phyloP scores from a whole-genome alignment of 2,113 vertebrate genomes.

The Ctenodactylus gundi region DNA sequence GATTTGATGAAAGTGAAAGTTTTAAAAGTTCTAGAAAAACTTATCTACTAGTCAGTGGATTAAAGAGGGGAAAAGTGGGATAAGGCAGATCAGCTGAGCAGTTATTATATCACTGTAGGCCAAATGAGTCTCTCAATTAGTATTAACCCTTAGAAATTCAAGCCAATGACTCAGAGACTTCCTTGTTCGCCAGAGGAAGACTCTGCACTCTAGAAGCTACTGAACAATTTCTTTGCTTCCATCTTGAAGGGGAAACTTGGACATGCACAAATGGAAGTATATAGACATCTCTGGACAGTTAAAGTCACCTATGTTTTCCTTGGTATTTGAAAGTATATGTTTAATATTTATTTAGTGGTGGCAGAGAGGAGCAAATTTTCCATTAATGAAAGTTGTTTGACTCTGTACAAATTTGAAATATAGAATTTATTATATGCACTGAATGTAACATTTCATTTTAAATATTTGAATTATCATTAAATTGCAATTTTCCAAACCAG shows the following conservation, averaged over 20 bases:
- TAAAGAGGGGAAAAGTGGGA: not conserved
- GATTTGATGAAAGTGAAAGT: not conserved
- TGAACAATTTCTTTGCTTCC: not conserved
- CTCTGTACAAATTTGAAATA: constrained; percentile 24
- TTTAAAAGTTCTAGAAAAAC: not conserved
- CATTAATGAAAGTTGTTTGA: not conserved
- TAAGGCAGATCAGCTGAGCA: not conserved
- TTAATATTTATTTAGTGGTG: not conserved
- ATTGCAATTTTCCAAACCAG: constrained; percentile 10
- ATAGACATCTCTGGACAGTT: not conserved
- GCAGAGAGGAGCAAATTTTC: not conserved
- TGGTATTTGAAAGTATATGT: not conserved
- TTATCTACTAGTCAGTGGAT: not conserved
- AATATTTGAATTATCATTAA: constrained; percentile 40
- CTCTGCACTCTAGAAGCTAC: not conserved
- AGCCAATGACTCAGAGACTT: not conserved
- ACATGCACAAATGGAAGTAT: not conserved
- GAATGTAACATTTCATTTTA: not conserved
- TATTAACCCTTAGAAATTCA: not conserved
- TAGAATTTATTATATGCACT: not conserved
- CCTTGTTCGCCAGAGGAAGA: not conserved
- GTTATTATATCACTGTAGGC: not conserved
- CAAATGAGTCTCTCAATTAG: not conserved
- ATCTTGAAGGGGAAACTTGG: not conserved
- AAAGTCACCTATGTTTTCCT: not conserved